These are phyloP conservation scores for Patella depressa DNA, from an alignment of 2,888 invertebrate species.

Conservation along the genomic window DNA sequence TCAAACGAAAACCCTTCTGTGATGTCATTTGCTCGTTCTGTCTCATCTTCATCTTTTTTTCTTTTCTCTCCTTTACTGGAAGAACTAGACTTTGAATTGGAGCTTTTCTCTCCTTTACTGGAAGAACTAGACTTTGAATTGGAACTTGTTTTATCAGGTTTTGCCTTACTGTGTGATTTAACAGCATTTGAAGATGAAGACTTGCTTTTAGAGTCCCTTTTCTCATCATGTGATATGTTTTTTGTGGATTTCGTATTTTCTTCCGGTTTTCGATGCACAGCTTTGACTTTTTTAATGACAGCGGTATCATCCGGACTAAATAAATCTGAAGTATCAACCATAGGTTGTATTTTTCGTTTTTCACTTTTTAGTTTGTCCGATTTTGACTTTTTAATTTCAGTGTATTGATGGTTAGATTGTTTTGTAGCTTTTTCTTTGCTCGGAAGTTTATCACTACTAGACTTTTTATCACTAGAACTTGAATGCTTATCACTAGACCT, in stretches of 20 bases:
- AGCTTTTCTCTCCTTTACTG: conserved; percentile 11
- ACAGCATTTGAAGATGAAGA: background rate
- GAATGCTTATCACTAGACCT: conserved; percentile 6
- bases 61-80: conserved; percentile 12
- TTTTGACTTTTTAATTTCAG: conserved; percentile 1
- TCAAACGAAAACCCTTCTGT: conserved; percentile 36
- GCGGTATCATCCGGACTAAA: conserved; percentile 19
- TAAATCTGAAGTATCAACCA: background rate
- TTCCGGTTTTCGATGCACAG: conserved; percentile 6
- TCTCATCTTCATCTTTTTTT: conserved; percentile 16
- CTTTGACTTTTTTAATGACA: conserved; percentile 5
- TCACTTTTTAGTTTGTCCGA: background rate
- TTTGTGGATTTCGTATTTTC: background rate
- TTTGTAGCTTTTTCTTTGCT: conserved; percentile 2
- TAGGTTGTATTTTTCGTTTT: conserved; percentile 4
- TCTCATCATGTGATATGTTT: conserved; percentile 17
- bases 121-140: conserved; percentile 4
- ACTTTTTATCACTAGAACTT: conserved; percentile 12
- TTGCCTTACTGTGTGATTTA: conserved; percentile 17
- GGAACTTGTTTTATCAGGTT: conserved; percentile 13
- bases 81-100: conserved; percentile 2
- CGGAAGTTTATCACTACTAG: background rate
- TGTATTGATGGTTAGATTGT: conserved; percentile 5
- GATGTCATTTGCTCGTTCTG: background rate
- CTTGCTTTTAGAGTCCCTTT: conserved; percentile 15